Evolutionary conservation across 2,797 vertebrate genomes (phyloP), one percentile per base, ranked within the genome.

Genomic region (Merluccius polli): DNA sequence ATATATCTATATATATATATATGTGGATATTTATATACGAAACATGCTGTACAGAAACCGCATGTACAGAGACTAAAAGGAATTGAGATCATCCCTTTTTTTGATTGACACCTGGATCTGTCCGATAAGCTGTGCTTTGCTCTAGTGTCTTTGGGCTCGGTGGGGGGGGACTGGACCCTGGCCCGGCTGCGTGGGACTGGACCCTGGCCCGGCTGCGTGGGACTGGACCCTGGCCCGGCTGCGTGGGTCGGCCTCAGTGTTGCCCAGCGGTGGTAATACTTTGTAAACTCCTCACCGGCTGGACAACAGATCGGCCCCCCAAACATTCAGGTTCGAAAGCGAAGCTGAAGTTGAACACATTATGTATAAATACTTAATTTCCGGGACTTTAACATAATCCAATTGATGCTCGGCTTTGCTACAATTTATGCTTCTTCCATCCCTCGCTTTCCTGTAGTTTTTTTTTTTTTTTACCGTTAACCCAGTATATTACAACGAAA

Each of bases 21-120:
- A 92, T 91, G 92, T 93, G 92, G 92, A 92, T 91, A 92, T 93
- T 91, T 91, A 92, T 93, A 90, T 93, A 94, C 78, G 85, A 93
- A 93, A 93, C 92, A 93, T 93, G 93, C 92, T 93, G 92, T 92
- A 93, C 91, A 94, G 86, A 85, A 88, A 89, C 87, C 89, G 81
- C 84, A 65, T 27, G 59, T 65, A 65, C 59, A 92, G 89, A 91
- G 88, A 93, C 92, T 83, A 77, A 74, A 59, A 24, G 21, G n/a
- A 59, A 59, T 27, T 30, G 83, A 88, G 4, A 9, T 48, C 75
- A 89, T 91, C 92, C 91, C 91, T 91, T 93, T 92, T n/a, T 86
- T 87, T 91, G 81, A 90, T 81, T 78, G 88, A 92, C 90, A 86
- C 92, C 87, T 83, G 88, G 79, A 78, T 92, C 88, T 85, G 88